Conservation (phyloP, 2,797 vertebrate genomes). For the Cynopterus sphinx region DNA sequence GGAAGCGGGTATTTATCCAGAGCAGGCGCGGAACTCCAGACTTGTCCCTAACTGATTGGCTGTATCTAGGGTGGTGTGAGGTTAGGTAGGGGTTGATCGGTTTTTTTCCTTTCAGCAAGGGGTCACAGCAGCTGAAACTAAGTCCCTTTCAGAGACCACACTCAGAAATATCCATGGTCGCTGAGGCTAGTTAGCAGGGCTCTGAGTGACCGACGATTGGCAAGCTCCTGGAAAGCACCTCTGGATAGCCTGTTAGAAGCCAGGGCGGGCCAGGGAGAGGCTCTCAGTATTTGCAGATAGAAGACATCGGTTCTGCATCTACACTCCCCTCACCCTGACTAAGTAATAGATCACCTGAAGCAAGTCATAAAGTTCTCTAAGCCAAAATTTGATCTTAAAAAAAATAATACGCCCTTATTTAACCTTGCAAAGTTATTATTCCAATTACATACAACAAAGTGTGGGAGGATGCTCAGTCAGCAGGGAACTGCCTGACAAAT, state of each 20-base stretch:
- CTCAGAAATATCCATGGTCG: accelerated
- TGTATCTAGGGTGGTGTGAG: too few relatives aligned
- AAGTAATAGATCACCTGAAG: neutral
- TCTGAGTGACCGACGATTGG: neutral
- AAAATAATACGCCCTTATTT: neutral
- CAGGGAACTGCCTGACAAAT: neutral
- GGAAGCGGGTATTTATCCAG: too few relatives aligned
- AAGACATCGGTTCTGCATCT: neutral
- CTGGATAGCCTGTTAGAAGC: neutral
- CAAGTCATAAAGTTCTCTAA: neutral
- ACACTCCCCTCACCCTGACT: accelerated
- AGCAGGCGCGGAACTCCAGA: too few relatives aligned
- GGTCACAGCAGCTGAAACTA: too few relatives aligned
- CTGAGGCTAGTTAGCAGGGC: neutral
- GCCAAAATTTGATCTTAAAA: neutral
- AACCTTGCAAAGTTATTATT: neutral
- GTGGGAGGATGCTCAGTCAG: neutral
- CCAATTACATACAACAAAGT: neutral
- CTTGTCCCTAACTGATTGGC: too few relatives aligned
- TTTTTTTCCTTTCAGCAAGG: too few relatives aligned
- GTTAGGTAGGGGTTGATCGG: too few relatives aligned
- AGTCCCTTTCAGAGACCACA: neutral
- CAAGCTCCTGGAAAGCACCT: neutral
- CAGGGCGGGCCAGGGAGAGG: accelerated
- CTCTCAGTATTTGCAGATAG: neutral